Evolutionary conservation across 2,113 vertebrate species (phyloP), one percentile per base, ranked within the genome.

Genomic region (Strix aluco): DNA sequence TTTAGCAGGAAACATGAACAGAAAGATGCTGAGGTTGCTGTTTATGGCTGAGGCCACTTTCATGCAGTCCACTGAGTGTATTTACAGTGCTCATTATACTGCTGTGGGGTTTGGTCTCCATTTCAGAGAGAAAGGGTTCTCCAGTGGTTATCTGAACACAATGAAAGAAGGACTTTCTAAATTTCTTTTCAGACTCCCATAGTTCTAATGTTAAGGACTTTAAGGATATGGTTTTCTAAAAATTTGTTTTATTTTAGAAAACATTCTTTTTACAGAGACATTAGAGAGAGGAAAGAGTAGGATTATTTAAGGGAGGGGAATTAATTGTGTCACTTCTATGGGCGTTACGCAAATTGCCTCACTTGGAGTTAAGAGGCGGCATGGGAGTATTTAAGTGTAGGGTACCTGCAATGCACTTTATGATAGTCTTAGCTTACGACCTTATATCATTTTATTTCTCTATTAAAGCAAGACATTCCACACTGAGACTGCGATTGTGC

Each of bases 371-470:
- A 97, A 98, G 96, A 97, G 96, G 98, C 96, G 97, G 59, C 97
- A 89, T 93, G 97, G 97, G 97, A 98, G 92, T 89, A 79, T 97
- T 98, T 98, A 98, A 97, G 96, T 94, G 62, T 90, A 97, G 97
- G 98, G 96, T 98, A 89, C 92, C 95, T 97, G 92, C 91, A 86
- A 95, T 95, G 92, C 67, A 84, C 92, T 98, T 98, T 98, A 98
- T 94, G 97, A 96, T 95, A 95, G 96, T 95, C 97, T 98, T 97
- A 97, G 96, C 96, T 97, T 96, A 96, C 57, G 94, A 97, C 96
- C 96, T 97, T 97, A 94, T 95, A 96, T 97, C 55, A 89, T 97
- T 98, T 98, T 98, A 98, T 98, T 97, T 97, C 98, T 97, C 96
- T 97, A 95, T 96, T 98, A 98, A 98, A 97, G 96, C 94, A 94